Base-by-base conservation (phyloP, 30 jellyfish, hydroid and myxozoan genomes). In the Nemopilema nomurai region DNA sequence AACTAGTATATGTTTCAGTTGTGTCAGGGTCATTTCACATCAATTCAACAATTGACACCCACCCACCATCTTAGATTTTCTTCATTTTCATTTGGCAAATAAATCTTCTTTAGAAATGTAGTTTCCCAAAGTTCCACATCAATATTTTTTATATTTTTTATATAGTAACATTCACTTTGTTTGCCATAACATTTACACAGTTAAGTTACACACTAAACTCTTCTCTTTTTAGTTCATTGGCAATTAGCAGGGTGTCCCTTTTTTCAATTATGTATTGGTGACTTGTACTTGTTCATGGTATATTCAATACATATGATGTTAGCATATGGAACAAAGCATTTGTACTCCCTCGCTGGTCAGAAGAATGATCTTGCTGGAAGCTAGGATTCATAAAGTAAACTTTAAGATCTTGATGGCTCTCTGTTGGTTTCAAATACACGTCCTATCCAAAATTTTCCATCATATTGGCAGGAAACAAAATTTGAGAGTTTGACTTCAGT, bases 301-400 rank as follows among this genome's bases (percentile, higher is more conserved):
- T n/a, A 19, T 63, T n/a, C 27, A 19, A 1, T 63, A 24, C 80
- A 30, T n/a, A 69, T 7, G 23, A 69, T 28, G 51, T 69, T 69
- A 18, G 51, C 57, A 28, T 18, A n/a, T 69, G 80, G 80, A 23
- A 30, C 80, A 69, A 69, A 69, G 80, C 80, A 69, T 22, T 67
- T 69, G 51, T 69, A 67, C 23, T 69, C 65, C 31, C 80, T 69
- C 4, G 51, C 31, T 23, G 80, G 80, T 65, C 80, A 69, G 57
- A 23, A 25, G 57, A 18, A 69, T 25, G 80, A 69, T 19, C 80
- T 69, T 69, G 80, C 49, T n/a, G 80, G 80, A 25, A 69, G 23
- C 51, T 18, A 25, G 80, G 80, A 69, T 69, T 67, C 80, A 69
- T 69, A 28, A 69, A 69, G 27, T 69, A 4, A 69, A 69, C 57